These are phyloP conservation scores for Pocota personata DNA, from an alignment of 2,888 invertebrate genomes.

Conservation along the genomic window DNA sequence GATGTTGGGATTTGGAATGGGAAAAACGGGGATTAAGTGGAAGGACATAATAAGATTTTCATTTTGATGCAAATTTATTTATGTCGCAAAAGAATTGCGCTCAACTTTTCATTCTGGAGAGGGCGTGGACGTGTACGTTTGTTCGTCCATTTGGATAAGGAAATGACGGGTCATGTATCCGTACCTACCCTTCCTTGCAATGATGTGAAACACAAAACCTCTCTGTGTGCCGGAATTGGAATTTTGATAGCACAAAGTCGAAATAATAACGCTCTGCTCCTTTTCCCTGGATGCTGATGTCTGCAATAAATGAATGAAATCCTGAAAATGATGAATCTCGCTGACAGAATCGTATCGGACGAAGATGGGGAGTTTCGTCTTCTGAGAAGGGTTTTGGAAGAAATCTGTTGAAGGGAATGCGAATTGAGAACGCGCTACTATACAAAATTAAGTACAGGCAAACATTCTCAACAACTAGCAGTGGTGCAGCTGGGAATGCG, in stretches of 20 bases:
- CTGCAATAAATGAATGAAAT: constrained; percentile 31
- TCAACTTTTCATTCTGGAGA: constrained; percentile 50
- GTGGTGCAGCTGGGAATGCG: neutral
- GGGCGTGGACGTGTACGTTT: constrained; percentile 54
- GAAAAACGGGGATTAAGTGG: constrained; percentile 51
- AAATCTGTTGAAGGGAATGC: constrained; percentile 15
- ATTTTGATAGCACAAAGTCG: constrained; percentile 51
- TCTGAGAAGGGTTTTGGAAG: neutral
- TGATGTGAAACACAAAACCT: neutral
- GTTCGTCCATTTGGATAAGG: constrained; percentile 28
- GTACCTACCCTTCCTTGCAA: too few relatives aligned
- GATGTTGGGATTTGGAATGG: neutral
- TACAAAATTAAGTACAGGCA: neutral
- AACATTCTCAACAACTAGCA: neutral
- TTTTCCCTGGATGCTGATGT: constrained; percentile 6
- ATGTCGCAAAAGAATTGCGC: constrained; percentile 65
- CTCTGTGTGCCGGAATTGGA: constrained; percentile 34
- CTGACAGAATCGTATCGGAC: constrained; percentile 20
- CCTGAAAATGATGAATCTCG: constrained; percentile 44
- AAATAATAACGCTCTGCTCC: constrained; percentile 19
- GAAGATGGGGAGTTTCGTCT: neutral
- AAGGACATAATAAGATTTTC: constrained; percentile 72
- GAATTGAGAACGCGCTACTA: constrained; percentile 1
- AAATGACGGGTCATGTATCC: neutral
- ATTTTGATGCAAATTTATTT: constrained; percentile 73